A percentile compares a stretch with the other conserved stretches of the same genome.
These are phyloP conservation scores for Horisme vitalbata DNA, from an alignment of 2,888 invertebrate genomes.

Conservation along the genomic window DNA sequence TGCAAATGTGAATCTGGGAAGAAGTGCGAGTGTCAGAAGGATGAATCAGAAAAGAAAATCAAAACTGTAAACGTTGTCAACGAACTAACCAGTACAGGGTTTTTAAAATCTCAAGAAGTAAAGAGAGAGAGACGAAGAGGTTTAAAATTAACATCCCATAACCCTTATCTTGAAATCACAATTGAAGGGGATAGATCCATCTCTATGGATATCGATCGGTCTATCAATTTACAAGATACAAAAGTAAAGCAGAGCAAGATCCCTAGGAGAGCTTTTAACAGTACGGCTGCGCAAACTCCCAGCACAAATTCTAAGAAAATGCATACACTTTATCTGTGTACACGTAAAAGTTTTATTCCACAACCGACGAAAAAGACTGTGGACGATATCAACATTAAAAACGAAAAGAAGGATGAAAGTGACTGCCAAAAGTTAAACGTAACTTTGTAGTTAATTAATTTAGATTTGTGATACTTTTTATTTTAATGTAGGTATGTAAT, in stretches of 20 bases:
- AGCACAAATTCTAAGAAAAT: slow-evolving; percentile 1
- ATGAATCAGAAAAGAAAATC: background rate
- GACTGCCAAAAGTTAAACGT: slow-evolving; percentile 41
- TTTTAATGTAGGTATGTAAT: too few species aligned
- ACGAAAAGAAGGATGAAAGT: slow-evolving; percentile 6
- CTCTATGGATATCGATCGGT: slow-evolving; percentile 23
- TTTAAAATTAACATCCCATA: slow-evolving; percentile 25
- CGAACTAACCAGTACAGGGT: background rate
- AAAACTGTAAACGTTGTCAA: background rate
- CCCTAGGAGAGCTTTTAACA: slow-evolving; percentile 40
- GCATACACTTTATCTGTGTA: background rate
- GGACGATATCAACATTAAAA: slow-evolving; percentile 41
- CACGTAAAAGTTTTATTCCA: slow-evolving; percentile 43
- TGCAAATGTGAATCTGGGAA: background rate
- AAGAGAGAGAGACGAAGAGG: slow-evolving; percentile 8
- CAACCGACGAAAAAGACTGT: slow-evolving; percentile 35
- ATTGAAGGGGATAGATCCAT: slow-evolving; percentile 45
- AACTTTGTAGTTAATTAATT: slow-evolving; percentile 41
- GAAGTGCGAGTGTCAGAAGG: background rate
- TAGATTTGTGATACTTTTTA: too few species aligned
- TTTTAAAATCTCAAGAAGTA: background rate
- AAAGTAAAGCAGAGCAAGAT: slow-evolving; percentile 46
- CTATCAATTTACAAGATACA: background rate
- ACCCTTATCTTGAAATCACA: slow-evolving; percentile 46
- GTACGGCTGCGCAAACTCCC: slow-evolving; percentile 15